Conservation (phyloP, 1,140 invertebrate species). For the Battus philenor region DNA sequence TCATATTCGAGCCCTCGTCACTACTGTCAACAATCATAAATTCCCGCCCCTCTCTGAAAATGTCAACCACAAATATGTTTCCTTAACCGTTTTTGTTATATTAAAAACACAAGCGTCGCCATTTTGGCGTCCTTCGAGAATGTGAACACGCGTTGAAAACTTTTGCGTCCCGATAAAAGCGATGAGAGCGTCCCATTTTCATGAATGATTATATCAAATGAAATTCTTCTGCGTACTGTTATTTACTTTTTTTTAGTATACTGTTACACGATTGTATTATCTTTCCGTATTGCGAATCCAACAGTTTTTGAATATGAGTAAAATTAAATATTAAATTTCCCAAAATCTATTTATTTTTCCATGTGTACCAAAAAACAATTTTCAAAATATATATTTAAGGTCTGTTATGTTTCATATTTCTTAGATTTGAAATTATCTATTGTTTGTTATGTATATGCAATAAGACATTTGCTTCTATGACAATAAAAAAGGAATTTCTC, state of each 20-base stretch:
- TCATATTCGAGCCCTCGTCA: constrained; percentile 48
- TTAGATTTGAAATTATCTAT: too few relatives aligned
- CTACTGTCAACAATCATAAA: constrained; percentile 59
- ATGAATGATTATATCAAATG: neutral
- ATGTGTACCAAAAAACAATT: too few relatives aligned
- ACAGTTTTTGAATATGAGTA: too few relatives aligned
- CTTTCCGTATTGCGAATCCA: too few relatives aligned
- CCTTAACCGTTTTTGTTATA: constrained; percentile 23
- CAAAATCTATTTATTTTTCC: too few relatives aligned
- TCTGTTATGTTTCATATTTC: too few relatives aligned
- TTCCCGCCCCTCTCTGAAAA: constrained; percentile 61
- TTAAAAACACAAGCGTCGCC: constrained; percentile 9
- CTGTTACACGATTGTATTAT: too few relatives aligned
- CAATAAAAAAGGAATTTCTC: too few relatives aligned
- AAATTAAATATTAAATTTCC: too few relatives aligned
- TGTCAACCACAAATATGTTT: constrained; percentile 28
- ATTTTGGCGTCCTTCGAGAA: neutral
- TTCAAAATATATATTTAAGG: too few relatives aligned
- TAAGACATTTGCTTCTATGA: too few relatives aligned
- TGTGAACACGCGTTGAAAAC: neutral
- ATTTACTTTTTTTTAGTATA: neutral
- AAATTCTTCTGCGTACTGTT: neutral
- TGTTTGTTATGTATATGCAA: too few relatives aligned
- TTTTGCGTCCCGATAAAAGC: constrained; percentile 12
- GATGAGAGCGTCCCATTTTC: constrained; percentile 4